These are phyloP conservation scores for Melieria crassipennis DNA, from an alignment of 2,888 invertebrate genomes.

Conservation along the genomic window DNA sequence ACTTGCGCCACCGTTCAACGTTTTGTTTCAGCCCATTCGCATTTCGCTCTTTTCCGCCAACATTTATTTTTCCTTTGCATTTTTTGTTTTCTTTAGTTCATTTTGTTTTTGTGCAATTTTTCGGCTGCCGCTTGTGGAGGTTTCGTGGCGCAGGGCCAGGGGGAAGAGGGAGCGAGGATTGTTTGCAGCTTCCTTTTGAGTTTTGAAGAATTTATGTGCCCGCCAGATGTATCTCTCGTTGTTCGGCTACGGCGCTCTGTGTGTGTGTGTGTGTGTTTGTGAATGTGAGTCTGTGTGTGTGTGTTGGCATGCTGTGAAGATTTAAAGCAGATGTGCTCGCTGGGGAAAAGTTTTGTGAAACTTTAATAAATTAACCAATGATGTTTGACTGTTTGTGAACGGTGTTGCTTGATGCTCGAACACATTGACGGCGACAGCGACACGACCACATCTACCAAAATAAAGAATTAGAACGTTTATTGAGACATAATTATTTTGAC, in stretches of 20 bases:
- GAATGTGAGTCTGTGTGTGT: not conserved
- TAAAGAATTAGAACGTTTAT: too few species aligned
- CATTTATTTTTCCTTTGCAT: constrained; percentile 31
- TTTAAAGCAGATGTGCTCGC: constrained; percentile 10
- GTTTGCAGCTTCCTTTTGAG: constrained; percentile 34
- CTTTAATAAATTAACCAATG: too few species aligned
- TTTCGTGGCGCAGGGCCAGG: not conserved
- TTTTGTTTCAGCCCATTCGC: constrained; percentile 11
- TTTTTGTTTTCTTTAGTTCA: constrained; percentile 37
- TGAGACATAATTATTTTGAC: too few species aligned
- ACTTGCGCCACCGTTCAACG: not conserved
- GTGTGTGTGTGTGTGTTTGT: constrained; percentile 7
- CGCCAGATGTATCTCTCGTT: constrained; percentile 54
- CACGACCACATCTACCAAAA: too few species aligned
- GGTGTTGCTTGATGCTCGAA: too few species aligned
- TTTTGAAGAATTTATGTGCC: constrained; percentile 59
- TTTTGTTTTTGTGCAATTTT: constrained; percentile 38
- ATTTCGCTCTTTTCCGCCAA: constrained; percentile 16
- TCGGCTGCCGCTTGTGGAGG: constrained; percentile 8
- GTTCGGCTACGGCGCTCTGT: constrained; percentile 3
- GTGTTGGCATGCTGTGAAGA: not conserved
- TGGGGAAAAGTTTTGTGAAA: too few species aligned
- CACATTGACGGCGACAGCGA: too few species aligned
- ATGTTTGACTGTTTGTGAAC: too few species aligned
- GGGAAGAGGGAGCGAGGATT: constrained; percentile 20